Percentiles rank a stretch among this genome's conserved stretches.
phyloP scores from a whole-genome alignment of 2,113 vertebrate genomes.

The Tupaia chinensis region DNA sequence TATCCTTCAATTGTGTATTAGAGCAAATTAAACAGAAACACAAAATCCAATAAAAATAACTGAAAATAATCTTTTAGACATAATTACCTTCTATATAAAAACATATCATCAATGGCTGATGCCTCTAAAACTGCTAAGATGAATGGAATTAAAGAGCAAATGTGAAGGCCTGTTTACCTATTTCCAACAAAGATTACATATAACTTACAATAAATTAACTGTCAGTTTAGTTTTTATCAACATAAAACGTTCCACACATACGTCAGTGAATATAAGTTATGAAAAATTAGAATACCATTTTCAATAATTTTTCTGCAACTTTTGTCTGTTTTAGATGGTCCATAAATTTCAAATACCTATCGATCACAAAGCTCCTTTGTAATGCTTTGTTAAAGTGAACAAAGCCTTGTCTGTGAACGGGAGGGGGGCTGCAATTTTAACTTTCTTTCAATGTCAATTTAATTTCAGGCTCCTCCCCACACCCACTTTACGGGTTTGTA shows the following conservation, averaged over 20 bases:
- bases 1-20: not conserved
- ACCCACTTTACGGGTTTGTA: constrained; percentile 72
- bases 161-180: not conserved
- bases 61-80: not conserved
- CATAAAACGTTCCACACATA: not conserved
- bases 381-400: constrained; percentile 51
- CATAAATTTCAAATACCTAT: constrained; percentile 30
- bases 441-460: constrained; percentile 70
- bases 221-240: not conserved
- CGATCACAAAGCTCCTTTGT: constrained; percentile 18
- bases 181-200: not conserved
- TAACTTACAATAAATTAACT: not conserved
- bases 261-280: not conserved
- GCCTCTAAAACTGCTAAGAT: not conserved
- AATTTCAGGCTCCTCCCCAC: constrained; percentile 54
- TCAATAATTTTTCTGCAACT: not conserved
- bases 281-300: not conserved
- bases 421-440: constrained; percentile 44
- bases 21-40: not conserved
- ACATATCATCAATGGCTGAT: not conserved
- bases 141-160: not conserved
- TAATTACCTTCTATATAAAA: not conserved
- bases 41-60: not conserved
- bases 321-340: not conserved
- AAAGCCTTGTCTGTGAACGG: not conserved